Conservation (phyloP, 2,888 invertebrate species). For the Seira sanloemensis region DNA sequence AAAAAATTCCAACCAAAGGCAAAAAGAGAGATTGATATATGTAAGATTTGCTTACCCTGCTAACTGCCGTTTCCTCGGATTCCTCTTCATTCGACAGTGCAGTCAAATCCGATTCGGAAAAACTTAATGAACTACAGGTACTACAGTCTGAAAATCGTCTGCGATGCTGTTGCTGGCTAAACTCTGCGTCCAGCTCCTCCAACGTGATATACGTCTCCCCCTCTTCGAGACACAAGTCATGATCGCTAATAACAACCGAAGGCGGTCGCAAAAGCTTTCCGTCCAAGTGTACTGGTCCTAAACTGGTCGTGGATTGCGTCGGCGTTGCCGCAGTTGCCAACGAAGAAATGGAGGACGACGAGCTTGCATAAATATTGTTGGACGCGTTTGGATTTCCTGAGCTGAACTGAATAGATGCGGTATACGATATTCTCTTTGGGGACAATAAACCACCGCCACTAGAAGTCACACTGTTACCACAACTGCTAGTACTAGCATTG, state of each 20-base stretch:
- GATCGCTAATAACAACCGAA: constrained; percentile 73
- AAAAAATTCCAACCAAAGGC: no score
- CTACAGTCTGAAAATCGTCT: constrained; percentile 72
- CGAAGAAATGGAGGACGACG: constrained; percentile 27
- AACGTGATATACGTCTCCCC: constrained; percentile 66
- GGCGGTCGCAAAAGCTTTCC: constrained; percentile 69
- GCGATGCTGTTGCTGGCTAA: constrained; percentile 53
- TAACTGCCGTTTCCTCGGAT: constrained; percentile 61
- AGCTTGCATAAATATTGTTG: constrained; percentile 22
- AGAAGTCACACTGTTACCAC: constrained; percentile 1
- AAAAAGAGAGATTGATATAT: no score
- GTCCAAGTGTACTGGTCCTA: constrained; percentile 34
- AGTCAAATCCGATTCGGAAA: constrained; percentile 70
- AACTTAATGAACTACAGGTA: constrained; percentile 72
- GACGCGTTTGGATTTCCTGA: constrained; percentile 36
- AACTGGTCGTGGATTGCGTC: constrained; percentile 33
- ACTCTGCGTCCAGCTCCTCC: constrained; percentile 72
- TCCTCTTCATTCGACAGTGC: constrained; percentile 69
- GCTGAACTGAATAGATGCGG: constrained; percentile 29
- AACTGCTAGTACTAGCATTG: neutral
- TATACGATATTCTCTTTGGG: constrained; percentile 30
- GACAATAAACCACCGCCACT: neutral
- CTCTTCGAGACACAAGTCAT: constrained; percentile 70
- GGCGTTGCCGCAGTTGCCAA: constrained; percentile 29
- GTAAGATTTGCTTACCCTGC: constrained; percentile 62